Base-by-base conservation (phyloP, 2,888 invertebrate genomes). In the Trichogramma evanescens region DNA sequence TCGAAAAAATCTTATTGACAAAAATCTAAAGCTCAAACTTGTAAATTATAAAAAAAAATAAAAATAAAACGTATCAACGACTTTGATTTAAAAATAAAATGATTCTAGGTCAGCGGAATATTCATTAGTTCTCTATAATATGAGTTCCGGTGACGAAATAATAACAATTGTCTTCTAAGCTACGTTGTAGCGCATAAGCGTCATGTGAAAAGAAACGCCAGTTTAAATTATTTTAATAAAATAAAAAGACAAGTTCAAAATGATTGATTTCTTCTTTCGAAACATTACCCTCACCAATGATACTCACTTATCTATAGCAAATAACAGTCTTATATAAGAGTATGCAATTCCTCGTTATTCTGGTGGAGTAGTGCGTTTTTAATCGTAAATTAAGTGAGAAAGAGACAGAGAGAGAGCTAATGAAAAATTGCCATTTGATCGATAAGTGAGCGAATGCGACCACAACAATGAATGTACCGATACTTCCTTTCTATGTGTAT, bases 381-480 rank as follows among this genome's bases (percentile, higher is more conserved):
- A 39, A n/a, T 55, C 9, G 50, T 42, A 13, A 49, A 50, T 5
- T 5, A 50, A 13, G 46, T 41, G 7, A 52, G 10, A 26, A 45
- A 59, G 42, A 57, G 56, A 58, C 44, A 54, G 55, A 46, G n/a
- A 58, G 55, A 7, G 55, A 59, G 50, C 58, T 54, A 56, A 58
- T 26, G 26, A 26, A 26, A 26, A 45, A n/a, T 38, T 56, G 63
- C 54, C 55, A 60, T 64, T 64, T 60, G 58, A 49, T 10, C 51
- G 56, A 53, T 51, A 58, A 64, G 62, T 60, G 60, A 64, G 64
- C 62, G 62, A 58, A 51, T 56, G 58, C 56, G 62, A 64, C 60
- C 60, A 64, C 62, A 62, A 64, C 58, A 64, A 64, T 62, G 64
- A 64, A 64, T 64, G 64, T 62, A 64, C 62, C 54, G 42, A 49